Conservation (phyloP, 2,797 vertebrate species). For the Choloepus didactylus region DNA sequence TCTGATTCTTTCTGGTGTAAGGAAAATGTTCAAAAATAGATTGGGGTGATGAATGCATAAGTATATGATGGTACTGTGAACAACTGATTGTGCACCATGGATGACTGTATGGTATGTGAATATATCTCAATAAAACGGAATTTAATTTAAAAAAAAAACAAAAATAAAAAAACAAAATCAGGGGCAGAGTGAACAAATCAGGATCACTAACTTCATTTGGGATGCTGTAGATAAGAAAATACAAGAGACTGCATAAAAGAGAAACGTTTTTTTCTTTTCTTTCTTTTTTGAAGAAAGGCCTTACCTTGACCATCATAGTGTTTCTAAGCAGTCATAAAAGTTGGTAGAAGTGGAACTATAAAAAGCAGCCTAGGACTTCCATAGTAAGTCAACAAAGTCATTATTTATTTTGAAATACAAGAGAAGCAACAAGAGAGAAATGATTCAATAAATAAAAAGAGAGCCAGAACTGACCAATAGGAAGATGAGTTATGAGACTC, state of each 20-base stretch:
- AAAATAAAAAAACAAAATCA: not conserved
- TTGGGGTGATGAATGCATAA: no score
- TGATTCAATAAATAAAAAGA: not conserved
- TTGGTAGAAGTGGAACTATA: not conserved
- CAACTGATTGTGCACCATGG: no score
- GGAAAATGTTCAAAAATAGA: no score
- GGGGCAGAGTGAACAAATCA: conserved; percentile 31
- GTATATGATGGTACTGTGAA: no score
- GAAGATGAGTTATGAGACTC: conserved; percentile 5
- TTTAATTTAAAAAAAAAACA: no score
- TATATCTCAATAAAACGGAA: no score
- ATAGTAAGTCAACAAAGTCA: not conserved
- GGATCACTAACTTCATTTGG: not conserved
- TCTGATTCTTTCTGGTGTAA: no score
- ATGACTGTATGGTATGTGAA: no score
- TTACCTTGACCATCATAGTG: not conserved
- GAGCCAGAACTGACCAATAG: not conserved
- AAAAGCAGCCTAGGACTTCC: not conserved
- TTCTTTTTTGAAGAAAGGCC: not conserved
- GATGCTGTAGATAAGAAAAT: not conserved
- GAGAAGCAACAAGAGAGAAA: not conserved
- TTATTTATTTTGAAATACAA: conserved; percentile 13
- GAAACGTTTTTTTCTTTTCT: not conserved
- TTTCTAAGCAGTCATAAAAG: conserved; percentile 63
- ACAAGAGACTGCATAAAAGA: not conserved